These are phyloP conservation scores for Schizothorax lantsangensis DNA, from an alignment of 2,797 vertebrate species.

Conservation along the genomic window DNA sequence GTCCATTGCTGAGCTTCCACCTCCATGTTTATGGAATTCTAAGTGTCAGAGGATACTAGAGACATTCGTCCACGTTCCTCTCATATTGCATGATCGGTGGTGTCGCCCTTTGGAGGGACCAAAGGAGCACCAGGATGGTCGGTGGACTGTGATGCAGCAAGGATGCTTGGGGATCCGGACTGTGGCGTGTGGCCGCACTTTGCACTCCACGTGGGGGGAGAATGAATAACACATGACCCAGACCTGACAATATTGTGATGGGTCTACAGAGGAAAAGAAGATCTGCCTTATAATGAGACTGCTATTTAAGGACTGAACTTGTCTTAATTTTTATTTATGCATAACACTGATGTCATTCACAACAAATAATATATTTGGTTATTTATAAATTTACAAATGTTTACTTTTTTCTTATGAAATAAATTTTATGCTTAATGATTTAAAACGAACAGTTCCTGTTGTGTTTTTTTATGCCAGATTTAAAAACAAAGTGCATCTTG, in stretches of 20 bases:
- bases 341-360: constrained; percentile 20
- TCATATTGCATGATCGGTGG: constrained; percentile 20
- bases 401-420: constrained; percentile 65
- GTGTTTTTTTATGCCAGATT: constrained; percentile 4
- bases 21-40: constrained; percentile 32
- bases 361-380: constrained; percentile 57
- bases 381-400: constrained; percentile 60
- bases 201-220: not conserved
- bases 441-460: not conserved
- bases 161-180: not conserved
- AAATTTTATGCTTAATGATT: constrained; percentile 69
- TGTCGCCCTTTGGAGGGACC: constrained; percentile 5
- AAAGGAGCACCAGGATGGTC: constrained; percentile 14
- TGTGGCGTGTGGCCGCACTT: not conserved
- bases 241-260: constrained; percentile 16
- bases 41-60: constrained; percentile 20
- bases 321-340: constrained; percentile 51
- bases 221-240: constrained; percentile 39
- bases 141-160: constrained; percentile 18
- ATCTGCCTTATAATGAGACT: constrained; percentile 23
- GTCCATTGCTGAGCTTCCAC: constrained; percentile 33
- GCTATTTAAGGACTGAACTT: constrained; percentile 54
- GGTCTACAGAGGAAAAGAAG: constrained; percentile 27
- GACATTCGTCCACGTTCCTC: constrained; percentile 21
- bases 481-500: not conserved